Evolutionary conservation across 2,888 invertebrate species (phyloP), one percentile per base, ranked within the genome.

Genomic region (Ophion slaviceki): DNA sequence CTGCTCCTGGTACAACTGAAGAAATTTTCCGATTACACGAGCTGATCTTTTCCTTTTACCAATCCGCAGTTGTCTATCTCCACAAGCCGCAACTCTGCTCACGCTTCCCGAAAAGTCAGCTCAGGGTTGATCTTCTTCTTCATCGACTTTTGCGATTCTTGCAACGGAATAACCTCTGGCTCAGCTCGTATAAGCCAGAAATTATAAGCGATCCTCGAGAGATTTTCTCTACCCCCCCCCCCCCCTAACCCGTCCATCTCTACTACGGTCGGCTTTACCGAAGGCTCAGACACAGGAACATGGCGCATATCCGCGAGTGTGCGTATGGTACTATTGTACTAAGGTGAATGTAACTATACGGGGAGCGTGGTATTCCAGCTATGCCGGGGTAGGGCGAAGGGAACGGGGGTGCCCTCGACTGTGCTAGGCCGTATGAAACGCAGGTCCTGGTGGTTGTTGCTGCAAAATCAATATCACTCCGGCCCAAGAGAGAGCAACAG

Each of bases 391-490:
- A 32, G 24, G 79, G 17, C 17, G 17, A 53, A 53, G 53, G 53
- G 53, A 53, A 61, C 76, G 28, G 75, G 82, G 70, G 79, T 57
- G 67, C 81, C 77, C 74, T 85, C 80, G 80, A 45, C 40, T 61
- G 57, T 61, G 80, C 85, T 88, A 86, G 87, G 87, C 82, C 84
- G 86, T 90, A 90, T 90, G 90, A 91, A 91, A 92, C 90, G 88
- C 89, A 88, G 87, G 86, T 88, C 88, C 88, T 87, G 88, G 88
- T 85, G 89, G 92, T 92, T 92, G 92, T 92, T 92, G 92, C 92
- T 92, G 92, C 86, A 90, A 92, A 92, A 92, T 92, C 92, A 92
- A 92, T 92, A 92, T 92, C 88, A 89, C 89, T 87, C 87, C 80
- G 77, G 80, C 83, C 85, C 82, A 80, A 61, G 68, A 74, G 75